phyloP scores from a whole-genome alignment of 2,113 vertebrate genomes.

The Microtus oregoni region DNA sequence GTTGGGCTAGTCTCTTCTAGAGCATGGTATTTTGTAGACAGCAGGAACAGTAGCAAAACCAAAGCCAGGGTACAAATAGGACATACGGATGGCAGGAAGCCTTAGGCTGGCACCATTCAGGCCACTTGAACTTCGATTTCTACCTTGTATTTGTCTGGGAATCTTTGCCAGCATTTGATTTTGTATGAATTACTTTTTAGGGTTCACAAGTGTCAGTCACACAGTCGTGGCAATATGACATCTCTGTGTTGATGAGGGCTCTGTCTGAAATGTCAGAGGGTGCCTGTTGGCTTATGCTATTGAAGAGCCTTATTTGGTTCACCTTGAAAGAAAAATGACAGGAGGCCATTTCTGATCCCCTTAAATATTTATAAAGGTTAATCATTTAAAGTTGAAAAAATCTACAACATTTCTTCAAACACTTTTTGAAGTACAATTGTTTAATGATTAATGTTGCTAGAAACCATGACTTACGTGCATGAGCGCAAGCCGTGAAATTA shows the following conservation, averaged over 20 bases:
- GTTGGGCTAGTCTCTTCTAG: neutral
- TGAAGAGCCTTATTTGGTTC: constrained; percentile 34
- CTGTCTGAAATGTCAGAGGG: constrained; percentile 6
- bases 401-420: neutral
- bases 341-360: constrained; percentile 6
- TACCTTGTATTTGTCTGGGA: constrained; percentile 13
- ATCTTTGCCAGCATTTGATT: constrained; percentile 23
- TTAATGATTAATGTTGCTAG: neutral
- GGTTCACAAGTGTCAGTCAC: constrained; percentile 20
- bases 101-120: neutral
- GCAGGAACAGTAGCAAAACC: constrained; percentile 85
- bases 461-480: neutral
- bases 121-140: neutral
- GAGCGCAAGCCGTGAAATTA: constrained; percentile 25
- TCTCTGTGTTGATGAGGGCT: constrained; percentile 32
- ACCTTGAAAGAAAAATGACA: neutral
- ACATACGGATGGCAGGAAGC: neutral
- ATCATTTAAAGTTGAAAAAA: constrained; percentile 54
- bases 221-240: neutral
- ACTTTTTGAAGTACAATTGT: constrained; percentile 46
- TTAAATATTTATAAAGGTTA: constrained; percentile 65
- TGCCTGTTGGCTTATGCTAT: constrained; percentile 2
- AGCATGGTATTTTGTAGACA: neutral
- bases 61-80: constrained; percentile 88
- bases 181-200: constrained; percentile 34